These are phyloP conservation scores for Bufo bufo DNA, from an alignment of 2,113 vertebrate genomes.

Conservation along the genomic window DNA sequence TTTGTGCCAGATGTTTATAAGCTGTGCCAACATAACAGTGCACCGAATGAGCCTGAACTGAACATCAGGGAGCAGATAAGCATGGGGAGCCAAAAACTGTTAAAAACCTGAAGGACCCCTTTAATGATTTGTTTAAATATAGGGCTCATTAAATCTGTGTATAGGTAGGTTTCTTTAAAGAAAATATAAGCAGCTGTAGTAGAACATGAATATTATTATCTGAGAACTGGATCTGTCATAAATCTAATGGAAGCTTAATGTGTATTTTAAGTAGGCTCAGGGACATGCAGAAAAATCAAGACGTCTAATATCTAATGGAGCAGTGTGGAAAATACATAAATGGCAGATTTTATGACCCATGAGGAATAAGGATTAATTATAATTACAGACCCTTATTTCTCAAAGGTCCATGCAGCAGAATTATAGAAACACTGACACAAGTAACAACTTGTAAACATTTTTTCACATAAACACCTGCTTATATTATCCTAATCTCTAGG, in stretches of 20 bases:
- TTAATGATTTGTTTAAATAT: neutral
- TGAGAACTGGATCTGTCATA: neutral
- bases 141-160: neutral
- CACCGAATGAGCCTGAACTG: no score
- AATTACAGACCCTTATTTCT: slow-evolving; percentile 25
- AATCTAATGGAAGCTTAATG: slow-evolving; percentile 17
- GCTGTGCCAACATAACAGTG: no score
- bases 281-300: neutral
- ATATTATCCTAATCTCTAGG: neutral
- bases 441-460: neutral
- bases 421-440: slow-evolving; percentile 21
- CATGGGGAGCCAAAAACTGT: no score
- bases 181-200: neutral
- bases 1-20: no score
- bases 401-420: neutral
- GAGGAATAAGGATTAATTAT: slow-evolving; percentile 37
- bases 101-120: no score
- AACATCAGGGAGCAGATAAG: no score
- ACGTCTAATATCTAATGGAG: neutral
- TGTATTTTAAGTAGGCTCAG: neutral
- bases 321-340: slow-evolving; percentile 6
- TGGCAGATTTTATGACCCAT: slow-evolving; percentile 33
- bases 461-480: neutral
- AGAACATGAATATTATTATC: neutral
- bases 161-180: no score